Conservation (phyloP, 2,888 invertebrate genomes). For the Limnephilus rhombicus region DNA sequence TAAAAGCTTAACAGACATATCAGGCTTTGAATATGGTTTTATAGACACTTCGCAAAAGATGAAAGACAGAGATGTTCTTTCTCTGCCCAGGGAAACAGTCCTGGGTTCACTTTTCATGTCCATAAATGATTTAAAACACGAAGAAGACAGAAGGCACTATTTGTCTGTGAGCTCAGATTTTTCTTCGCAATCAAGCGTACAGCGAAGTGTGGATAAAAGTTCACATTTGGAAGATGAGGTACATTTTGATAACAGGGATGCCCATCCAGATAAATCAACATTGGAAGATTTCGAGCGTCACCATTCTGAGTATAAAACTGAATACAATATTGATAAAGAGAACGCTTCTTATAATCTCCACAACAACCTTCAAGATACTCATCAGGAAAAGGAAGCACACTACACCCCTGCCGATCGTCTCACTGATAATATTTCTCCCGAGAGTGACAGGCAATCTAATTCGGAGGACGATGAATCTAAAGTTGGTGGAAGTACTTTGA, state of each 20-base stretch:
- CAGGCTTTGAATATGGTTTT: constrained; percentile 4
- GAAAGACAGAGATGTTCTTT: constrained; percentile 42
- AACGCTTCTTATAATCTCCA: constrained; percentile 9
- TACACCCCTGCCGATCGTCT: neutral
- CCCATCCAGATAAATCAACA: neutral
- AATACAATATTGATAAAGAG: neutral
- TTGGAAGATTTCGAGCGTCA: constrained; percentile 34
- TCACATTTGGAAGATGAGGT: constrained; percentile 26
- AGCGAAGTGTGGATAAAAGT: neutral
- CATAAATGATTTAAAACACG: constrained; percentile 72
- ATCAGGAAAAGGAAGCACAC: constrained; percentile 16
- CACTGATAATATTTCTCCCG: constrained; percentile 14
- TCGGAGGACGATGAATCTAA: constrained; percentile 5
- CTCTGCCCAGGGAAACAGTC: constrained; percentile 71
- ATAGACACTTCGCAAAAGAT: constrained; percentile 3
- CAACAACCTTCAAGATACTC: neutral
- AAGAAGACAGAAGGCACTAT: constrained; percentile 36
- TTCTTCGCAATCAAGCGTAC: constrained; percentile 56
- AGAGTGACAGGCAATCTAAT: neutral
- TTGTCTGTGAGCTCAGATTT: constrained; percentile 56
- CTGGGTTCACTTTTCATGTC: constrained; percentile 78
- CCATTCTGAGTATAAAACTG: constrained; percentile 14
- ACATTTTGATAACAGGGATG: constrained; percentile 16
- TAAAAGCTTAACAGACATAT: constrained; percentile 53
- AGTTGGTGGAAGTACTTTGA: neutral